Evolutionary conservation across 2,113 vertebrate genomes (phyloP).

Genomic region (Lates calcarifer): DNA sequence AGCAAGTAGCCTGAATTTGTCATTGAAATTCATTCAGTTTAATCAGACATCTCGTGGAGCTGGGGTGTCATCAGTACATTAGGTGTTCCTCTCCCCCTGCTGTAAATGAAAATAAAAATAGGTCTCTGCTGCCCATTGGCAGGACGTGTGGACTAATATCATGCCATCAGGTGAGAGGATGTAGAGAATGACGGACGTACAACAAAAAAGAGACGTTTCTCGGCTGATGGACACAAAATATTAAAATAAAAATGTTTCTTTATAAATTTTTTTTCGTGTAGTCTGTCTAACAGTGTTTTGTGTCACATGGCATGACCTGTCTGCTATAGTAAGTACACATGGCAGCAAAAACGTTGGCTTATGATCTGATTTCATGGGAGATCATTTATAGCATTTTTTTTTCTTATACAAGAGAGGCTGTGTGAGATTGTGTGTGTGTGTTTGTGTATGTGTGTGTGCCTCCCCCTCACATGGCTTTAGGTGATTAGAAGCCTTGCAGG

Average conservation of each 20-base stretch:
- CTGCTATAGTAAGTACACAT: background rate
- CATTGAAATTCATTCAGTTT: conserved; percentile 43
- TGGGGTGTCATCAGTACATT: conserved; percentile 37
- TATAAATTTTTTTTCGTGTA: background rate
- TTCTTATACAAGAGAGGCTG: background rate
- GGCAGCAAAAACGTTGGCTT: background rate
- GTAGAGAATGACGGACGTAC: background rate
- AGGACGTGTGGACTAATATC: conserved; percentile 7
- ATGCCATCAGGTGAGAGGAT: background rate
- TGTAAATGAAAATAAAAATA: conserved; percentile 43
- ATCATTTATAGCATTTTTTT: conserved; percentile 29
- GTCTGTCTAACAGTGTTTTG: background rate
- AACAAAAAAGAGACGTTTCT: background rate
- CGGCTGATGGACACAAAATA: background rate
- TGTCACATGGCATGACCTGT: background rate
- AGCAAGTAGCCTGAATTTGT: conserved; percentile 11
- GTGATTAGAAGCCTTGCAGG: conserved; percentile 67
- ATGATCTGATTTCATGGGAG: conserved; percentile 18
- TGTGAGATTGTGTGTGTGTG: conserved; percentile 6
- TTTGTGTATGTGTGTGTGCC: conserved; percentile 20
- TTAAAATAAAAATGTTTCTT: background rate
- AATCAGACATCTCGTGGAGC: conserved; percentile 37
- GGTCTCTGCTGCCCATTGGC: background rate
- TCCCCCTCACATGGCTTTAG: conserved; percentile 54
- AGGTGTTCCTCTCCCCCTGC: conserved; percentile 12